Percentiles rank a stretch among this genome's conserved stretches.
Evolutionary conservation across 2,888 invertebrate species (phyloP).

Genomic region (Xylophagus ater): DNA sequence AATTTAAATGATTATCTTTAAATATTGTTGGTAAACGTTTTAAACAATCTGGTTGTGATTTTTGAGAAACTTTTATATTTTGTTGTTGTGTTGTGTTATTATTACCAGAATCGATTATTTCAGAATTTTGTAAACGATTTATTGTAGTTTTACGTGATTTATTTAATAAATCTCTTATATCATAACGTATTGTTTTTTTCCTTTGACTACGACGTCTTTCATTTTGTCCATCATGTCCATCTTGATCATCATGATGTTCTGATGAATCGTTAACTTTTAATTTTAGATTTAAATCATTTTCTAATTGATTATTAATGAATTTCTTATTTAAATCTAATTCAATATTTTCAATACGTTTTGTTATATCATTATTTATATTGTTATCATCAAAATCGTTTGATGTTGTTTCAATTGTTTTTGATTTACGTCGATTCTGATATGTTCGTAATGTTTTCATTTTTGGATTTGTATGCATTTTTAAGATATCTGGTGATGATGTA

Average conservation of each 20-base stretch:
- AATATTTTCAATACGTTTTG: neutral
- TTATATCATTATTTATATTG: neutral
- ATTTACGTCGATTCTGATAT: conserved; percentile 14
- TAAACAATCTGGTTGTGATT: conserved; percentile 7
- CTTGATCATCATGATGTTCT: too few relatives aligned
- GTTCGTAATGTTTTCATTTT: conserved; percentile 12
- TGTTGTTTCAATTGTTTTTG: neutral
- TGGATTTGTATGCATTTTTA: conserved; percentile 10
- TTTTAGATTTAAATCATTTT: neutral
- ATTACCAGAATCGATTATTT: too few relatives aligned
- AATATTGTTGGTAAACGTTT: conserved; percentile 4
- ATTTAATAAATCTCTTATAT: conserved; percentile 33
- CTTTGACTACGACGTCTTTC: conserved; percentile 35
- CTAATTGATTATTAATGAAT: neutral
- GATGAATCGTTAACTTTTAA: too few relatives aligned
- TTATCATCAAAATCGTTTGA: neutral
- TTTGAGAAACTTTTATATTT: neutral
- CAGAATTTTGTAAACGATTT: too few relatives aligned
- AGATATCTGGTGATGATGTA: conserved; percentile 15
- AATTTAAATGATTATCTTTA: neutral
- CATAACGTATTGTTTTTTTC: conserved; percentile 36
- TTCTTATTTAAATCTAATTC: neutral
- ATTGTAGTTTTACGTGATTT: conserved; percentile 34
- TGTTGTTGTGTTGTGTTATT: conserved; percentile 1
- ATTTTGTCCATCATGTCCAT: neutral